Percentiles rank a stretch among this genome's conserved stretches.
These are phyloP conservation scores for Acanthosepion lycidas DNA, from an alignment of 2,888 invertebrate species.

Conservation along the genomic window DNA sequence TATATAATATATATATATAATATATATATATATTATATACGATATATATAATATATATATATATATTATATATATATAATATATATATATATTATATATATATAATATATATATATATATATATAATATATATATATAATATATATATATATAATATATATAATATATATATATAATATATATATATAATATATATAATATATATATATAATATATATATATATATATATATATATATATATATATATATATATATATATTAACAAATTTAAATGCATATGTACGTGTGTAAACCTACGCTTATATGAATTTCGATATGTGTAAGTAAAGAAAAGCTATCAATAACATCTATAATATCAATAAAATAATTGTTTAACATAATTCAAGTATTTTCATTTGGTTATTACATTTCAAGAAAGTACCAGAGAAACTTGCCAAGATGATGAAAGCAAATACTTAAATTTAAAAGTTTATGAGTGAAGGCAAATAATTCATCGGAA, in stretches of 20 bases:
- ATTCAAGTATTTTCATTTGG: too few relatives aligned
- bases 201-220: neutral
- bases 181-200: too few relatives aligned
- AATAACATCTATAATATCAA: too few relatives aligned
- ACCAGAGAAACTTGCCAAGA: too few relatives aligned
- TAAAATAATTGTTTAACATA: too few relatives aligned
- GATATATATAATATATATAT: too few relatives aligned
- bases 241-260: neutral
- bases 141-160: too few relatives aligned
- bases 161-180: too few relatives aligned
- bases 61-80: neutral
- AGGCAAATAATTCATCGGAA: too few relatives aligned
- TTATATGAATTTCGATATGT: neutral
- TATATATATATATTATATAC: neutral
- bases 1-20: neutral
- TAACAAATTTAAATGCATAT: neutral
- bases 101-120: neutral
- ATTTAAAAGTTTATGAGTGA: too few relatives aligned
- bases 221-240: neutral
- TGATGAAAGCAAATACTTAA: too few relatives aligned
- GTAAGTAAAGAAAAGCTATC: neutral
- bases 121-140: neutral
- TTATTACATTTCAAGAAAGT: too few relatives aligned
- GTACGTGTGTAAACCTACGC: neutral
- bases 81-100: neutral